Evolutionary conservation across 2,797 vertebrate genomes (phyloP).

Genomic region (Merluccius polli): DNA sequence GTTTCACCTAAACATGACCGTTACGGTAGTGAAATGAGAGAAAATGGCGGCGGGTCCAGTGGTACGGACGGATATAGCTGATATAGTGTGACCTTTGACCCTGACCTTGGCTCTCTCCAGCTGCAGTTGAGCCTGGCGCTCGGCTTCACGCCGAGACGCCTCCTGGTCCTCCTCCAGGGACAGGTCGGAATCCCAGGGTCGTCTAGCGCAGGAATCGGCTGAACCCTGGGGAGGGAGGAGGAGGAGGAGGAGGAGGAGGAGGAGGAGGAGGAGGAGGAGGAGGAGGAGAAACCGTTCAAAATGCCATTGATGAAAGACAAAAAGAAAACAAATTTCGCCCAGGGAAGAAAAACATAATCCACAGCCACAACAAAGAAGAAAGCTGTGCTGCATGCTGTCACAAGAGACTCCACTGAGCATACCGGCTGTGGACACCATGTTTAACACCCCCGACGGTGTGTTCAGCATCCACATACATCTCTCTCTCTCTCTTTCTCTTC

Average conservation of each 20-base stretch:
- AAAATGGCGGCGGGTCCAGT: not conserved
- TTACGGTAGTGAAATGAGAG: not conserved
- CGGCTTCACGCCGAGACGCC: slow-evolving; percentile 92
- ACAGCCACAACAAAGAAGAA: not conserved
- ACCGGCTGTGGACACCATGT: not conserved
- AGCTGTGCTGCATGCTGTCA: not conserved
- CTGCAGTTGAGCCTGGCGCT: slow-evolving; percentile 93
- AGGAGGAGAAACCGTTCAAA: slow-evolving; percentile 1
- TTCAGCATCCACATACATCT: slow-evolving; percentile 19
- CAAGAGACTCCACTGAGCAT: not conserved
- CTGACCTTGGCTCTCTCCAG: slow-evolving; percentile 94
- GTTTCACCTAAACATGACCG: not conserved
- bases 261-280: not conserved
- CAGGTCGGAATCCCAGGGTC: slow-evolving; percentile 96
- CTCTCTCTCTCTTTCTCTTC: slow-evolving; percentile 7
- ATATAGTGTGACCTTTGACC: slow-evolving; percentile 18
- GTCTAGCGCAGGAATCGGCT: slow-evolving; percentile 95
- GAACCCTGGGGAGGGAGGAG: slow-evolving; percentile 76
- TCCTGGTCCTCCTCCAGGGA: slow-evolving; percentile 97
- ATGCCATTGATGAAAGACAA: not conserved
- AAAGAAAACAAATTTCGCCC: not conserved
- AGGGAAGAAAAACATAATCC: not conserved
- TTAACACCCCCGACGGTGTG: not conserved
- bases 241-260: not conserved
- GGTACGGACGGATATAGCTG: not conserved